Conservation (phyloP, 2,888 invertebrate species). For the Entomobrya multifasciata region DNA sequence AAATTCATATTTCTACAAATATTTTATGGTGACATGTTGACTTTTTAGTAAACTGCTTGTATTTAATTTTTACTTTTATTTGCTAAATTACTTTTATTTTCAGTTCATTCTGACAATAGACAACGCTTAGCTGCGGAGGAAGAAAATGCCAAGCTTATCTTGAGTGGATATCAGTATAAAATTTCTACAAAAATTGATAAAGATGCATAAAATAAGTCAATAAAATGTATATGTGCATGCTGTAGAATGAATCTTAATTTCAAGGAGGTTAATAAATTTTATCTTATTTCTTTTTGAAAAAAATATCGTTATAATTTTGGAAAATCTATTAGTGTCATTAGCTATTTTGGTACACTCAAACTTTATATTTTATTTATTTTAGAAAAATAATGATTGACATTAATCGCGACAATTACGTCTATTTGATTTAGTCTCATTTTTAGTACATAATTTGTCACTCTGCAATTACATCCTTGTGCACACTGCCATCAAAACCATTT, state of each 20-base stretch:
- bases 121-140: background rate
- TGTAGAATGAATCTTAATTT: no score
- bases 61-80: background rate
- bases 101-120: constrained; percentile 10
- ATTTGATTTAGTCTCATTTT: no score
- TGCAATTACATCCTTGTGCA: background rate
- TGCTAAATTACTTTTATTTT: background rate
- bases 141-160: constrained; percentile 21
- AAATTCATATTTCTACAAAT: no score
- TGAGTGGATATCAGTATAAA: constrained; percentile 14
- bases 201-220: no score
- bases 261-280: no score
- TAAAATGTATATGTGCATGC: no score
- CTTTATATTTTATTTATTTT: background rate
- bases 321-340: background rate
- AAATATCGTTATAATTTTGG: background rate
- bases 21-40: background rate
- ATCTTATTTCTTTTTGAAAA: background rate
- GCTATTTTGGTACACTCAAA: background rate
- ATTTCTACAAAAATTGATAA: no score
- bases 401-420: constrained; percentile 45
- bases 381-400: constrained; percentile 39
- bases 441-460: background rate
- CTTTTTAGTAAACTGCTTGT: background rate
- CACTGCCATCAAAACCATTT: background rate